These are phyloP conservation scores for Rhinella marina DNA, from an alignment of 2,797 vertebrate genomes.

Conservation along the genomic window DNA sequence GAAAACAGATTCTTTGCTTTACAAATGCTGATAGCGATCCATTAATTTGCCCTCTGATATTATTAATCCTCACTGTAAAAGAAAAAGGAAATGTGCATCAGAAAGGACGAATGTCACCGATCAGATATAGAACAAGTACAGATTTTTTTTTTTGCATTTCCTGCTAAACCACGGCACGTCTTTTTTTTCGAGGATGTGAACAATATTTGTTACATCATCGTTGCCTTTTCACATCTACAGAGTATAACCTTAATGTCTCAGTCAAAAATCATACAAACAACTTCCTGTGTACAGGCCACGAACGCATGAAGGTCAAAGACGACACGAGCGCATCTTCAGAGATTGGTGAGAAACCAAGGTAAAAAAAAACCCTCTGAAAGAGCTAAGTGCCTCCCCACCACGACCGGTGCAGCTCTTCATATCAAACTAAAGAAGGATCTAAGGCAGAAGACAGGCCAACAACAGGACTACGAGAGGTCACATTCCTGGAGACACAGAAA, in stretches of 20 bases:
- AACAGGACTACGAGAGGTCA: neutral
- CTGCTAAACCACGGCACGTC: neutral
- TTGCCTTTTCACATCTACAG: neutral
- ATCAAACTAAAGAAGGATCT: neutral
- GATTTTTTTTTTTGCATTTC: too few species aligned
- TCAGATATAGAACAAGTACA: neutral
- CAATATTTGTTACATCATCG: neutral
- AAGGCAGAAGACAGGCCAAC: neutral
- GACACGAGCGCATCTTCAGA: neutral
- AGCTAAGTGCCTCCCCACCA: neutral
- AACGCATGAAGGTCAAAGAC: neutral
- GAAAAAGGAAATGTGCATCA: neutral
- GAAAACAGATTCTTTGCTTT: neutral
- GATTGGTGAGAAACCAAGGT: neutral
- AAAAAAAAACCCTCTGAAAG: neutral
- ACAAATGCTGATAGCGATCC: neutral
- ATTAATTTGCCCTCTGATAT: neutral
- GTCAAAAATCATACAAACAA: neutral
- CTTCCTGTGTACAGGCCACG: neutral
- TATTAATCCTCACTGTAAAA: slow-evolving; percentile 16
- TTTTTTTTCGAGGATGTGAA: neutral
- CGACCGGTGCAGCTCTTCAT: neutral
- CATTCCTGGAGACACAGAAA: neutral
- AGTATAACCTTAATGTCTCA: neutral
- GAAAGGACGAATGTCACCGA: neutral